Percentiles rank a stretch among this genome's conserved stretches.
phyloP scores from a whole-genome alignment of 1,140 invertebrate species.

The Schlechtendalia chinensis region DNA sequence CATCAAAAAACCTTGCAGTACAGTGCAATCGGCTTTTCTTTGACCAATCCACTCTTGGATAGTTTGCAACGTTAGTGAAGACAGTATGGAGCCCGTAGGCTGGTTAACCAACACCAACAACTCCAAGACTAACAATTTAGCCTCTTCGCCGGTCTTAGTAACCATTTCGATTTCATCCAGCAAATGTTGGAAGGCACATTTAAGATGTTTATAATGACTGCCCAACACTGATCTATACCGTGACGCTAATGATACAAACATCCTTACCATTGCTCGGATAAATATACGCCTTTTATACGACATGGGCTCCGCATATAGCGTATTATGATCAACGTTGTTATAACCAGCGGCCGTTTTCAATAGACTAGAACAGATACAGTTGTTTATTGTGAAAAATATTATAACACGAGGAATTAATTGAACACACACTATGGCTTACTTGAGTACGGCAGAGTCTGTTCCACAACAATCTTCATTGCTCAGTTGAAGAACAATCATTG shows the following conservation, averaged over 20 bases:
- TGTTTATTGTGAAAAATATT: not conserved
- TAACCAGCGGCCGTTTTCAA: slow-evolving; percentile 65
- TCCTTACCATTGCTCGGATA: slow-evolving; percentile 62
- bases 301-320: slow-evolving; percentile 58
- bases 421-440: slow-evolving; percentile 58
- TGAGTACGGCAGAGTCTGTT: slow-evolving; percentile 60
- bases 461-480: slow-evolving; percentile 58
- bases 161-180: slow-evolving; percentile 64
- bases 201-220: slow-evolving; percentile 60
- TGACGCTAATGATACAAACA: slow-evolving; percentile 55
- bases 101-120: slow-evolving; percentile 59
- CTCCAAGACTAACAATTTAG: slow-evolving; percentile 54
- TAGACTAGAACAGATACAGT: slow-evolving; percentile 58
- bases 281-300: slow-evolving; percentile 63
- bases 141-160: slow-evolving; percentile 60
- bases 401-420: not conserved
- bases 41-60: slow-evolving; percentile 56
- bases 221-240: slow-evolving; percentile 60
- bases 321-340: slow-evolving; percentile 56
- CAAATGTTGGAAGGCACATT: slow-evolving; percentile 60
- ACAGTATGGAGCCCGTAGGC: slow-evolving; percentile 52
- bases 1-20: slow-evolving; percentile 58
- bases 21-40: slow-evolving; percentile 58
- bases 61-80: slow-evolving; percentile 52
- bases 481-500: slow-evolving; percentile 64